Conservation (phyloP, 2,888 invertebrate species). For the Campoletis raptor region DNA sequence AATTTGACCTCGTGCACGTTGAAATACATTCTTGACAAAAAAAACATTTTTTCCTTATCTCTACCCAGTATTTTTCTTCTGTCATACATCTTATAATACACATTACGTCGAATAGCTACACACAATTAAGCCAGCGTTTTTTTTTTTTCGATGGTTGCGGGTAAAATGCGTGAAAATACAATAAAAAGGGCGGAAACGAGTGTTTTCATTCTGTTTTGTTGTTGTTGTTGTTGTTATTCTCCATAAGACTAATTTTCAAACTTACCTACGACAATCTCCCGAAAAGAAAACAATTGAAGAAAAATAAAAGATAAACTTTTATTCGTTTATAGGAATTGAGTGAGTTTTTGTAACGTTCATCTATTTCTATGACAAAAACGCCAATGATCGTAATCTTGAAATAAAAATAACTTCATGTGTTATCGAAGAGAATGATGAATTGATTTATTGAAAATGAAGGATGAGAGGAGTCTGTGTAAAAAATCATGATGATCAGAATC, state of each 20-base stretch:
- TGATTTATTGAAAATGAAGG: background rate
- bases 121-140: conserved; percentile 5
- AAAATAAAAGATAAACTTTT: background rate
- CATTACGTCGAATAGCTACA: conserved; percentile 14
- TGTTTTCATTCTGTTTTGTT: background rate
- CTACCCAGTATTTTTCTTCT: background rate
- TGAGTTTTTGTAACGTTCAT: background rate
- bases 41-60: background rate
- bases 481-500: background rate
- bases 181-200: background rate
- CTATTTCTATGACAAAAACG: background rate
- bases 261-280: background rate
- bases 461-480: conserved; percentile 20
- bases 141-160: background rate
- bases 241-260: background rate
- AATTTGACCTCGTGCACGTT: background rate
- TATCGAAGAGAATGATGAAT: background rate
- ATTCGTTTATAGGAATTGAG: background rate
- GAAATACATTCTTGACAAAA: background rate
- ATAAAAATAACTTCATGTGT: background rate
- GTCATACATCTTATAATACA: conserved; percentile 1
- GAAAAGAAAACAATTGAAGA: background rate
- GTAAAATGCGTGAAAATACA: conserved; percentile 14
- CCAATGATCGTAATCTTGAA: background rate
- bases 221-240: background rate